Evolutionary conservation across 2,113 vertebrate species (phyloP).

Genomic region (Elgaria multicarinata): DNA sequence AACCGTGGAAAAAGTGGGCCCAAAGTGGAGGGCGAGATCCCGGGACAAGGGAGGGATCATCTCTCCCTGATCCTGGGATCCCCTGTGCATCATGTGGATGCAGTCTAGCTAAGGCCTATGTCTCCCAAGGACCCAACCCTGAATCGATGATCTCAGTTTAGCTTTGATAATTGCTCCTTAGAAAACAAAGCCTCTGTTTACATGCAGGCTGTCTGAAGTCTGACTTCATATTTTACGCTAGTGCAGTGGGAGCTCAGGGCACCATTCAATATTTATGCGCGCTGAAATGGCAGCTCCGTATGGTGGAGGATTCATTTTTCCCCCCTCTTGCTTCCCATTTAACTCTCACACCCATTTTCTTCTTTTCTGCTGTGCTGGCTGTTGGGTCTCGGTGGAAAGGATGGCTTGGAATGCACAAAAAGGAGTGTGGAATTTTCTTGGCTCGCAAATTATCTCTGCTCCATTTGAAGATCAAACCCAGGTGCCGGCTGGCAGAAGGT

Average conservation of each 20-base stretch:
- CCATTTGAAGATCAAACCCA: constrained; percentile 36
- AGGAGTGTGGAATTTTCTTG: neutral
- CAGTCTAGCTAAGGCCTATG: too few species aligned
- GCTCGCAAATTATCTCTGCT: constrained; percentile 24
- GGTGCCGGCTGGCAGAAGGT: constrained; percentile 16
- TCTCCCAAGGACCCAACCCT: neutral
- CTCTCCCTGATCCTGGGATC: too few species aligned
- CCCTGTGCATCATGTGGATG: too few species aligned
- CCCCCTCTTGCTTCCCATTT: neutral
- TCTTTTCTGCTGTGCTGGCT: neutral
- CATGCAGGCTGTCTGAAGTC: neutral
- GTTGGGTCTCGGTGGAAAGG: constrained; percentile 7
- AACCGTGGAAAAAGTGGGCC: too few species aligned
- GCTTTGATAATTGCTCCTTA: neutral
- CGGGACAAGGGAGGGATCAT: too few species aligned
- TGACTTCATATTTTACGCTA: neutral
- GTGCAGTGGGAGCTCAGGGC: neutral
- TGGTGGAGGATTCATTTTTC: neutral
- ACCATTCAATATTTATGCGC: constrained; percentile 17
- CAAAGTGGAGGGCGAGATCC: too few species aligned
- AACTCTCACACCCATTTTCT: constrained; percentile 12
- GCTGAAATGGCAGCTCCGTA: neutral
- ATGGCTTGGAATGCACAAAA: neutral
- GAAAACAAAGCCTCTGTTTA: neutral
- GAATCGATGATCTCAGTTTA: neutral